Base-by-base conservation (phyloP, 2,888 invertebrate genomes). In the Diogma glabrata region DNA sequence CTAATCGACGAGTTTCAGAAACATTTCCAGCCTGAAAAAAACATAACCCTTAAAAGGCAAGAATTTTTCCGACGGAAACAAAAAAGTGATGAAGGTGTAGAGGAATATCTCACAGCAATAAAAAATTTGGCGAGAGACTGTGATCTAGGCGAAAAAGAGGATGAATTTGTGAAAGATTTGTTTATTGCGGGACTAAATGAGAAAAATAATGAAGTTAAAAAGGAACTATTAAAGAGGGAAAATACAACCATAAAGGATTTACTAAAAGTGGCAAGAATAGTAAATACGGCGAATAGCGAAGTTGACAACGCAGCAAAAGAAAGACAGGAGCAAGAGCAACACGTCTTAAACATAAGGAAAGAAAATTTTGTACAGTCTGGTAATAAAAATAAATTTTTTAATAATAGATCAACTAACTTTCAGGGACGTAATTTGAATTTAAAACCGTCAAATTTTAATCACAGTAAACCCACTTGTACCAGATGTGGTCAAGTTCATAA, bases 401-500 rank as follows among this genome's bases (percentile, higher is more conserved):
- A 33, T 33, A 33, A n/a, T 33, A 33, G 16, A 16, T 33, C 33
- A 16, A 33, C n/a, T 33, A 33, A 33, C 5, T 33, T 14, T 33
- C 33, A 33, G 16, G 16, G 16, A 14, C 14, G 33, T 33, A 33
- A 33, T 10, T 16, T 3, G 33, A 33, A 33, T 14, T 14, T 16
- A 16, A 33, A 33, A 14, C 3, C n/a, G 33, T 16, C 33, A 33
- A 33, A 33, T 33, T 33, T 33, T 33, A 33, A 3, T 33, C n/a
- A n/a, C n/a, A 33, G 3, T 33, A 33, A 33, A 6, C n/a, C n/a
- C n/a, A 33, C 12, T n/a, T 33, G 2, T 16, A 33, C 33, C 10
- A 33, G 33, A 33, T 33, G 33, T 33, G 33, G 12, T 33, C 33
- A 33, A 33, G 33, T 33, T 33, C 33, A 33, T 33, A 33, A 33